Percentiles rank a stretch among this genome's conserved stretches.
Conservation (phyloP, 2,797 vertebrate species). For the Acrossocheilus wenchowensis region DNA sequence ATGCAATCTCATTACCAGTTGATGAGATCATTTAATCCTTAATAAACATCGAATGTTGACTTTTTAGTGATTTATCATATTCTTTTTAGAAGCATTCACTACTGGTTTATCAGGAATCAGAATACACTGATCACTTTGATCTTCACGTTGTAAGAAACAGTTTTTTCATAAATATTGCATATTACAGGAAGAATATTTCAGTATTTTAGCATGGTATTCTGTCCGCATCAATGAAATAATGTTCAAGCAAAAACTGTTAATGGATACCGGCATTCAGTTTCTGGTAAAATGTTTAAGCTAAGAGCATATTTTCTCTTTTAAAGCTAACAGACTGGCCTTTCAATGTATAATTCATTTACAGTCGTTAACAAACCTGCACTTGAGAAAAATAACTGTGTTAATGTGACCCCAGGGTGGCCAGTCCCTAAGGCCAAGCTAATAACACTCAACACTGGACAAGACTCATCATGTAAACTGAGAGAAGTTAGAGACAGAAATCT, state of each 20-base stretch:
- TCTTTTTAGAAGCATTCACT: background rate
- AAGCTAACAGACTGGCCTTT: background rate
- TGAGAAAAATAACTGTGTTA: slow-evolving; percentile 41
- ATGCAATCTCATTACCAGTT: background rate
- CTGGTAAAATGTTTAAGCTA: background rate
- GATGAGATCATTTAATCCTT: background rate
- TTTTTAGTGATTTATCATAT: background rate
- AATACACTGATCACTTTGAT: too few relatives aligned
- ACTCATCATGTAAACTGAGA: slow-evolving; percentile 52
- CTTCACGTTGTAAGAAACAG: background rate
- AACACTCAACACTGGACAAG: slow-evolving; percentile 35
- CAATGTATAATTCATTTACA: slow-evolving; percentile 26
- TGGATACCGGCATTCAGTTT: background rate
- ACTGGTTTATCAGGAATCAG: too few relatives aligned
- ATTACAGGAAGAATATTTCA: too few relatives aligned
- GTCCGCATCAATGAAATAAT: background rate
- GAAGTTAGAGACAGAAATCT: slow-evolving; percentile 48
- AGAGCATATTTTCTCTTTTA: background rate
- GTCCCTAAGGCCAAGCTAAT: slow-evolving; percentile 16
- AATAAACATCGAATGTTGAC: background rate
- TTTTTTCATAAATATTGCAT: background rate
- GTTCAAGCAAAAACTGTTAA: background rate
- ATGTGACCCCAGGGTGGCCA: slow-evolving; percentile 32
- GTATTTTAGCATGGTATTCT: background rate
- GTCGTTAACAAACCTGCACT: slow-evolving; percentile 30